Base-by-base conservation (phyloP, 2,888 invertebrate genomes). In the Heliconius aoede region DNA sequence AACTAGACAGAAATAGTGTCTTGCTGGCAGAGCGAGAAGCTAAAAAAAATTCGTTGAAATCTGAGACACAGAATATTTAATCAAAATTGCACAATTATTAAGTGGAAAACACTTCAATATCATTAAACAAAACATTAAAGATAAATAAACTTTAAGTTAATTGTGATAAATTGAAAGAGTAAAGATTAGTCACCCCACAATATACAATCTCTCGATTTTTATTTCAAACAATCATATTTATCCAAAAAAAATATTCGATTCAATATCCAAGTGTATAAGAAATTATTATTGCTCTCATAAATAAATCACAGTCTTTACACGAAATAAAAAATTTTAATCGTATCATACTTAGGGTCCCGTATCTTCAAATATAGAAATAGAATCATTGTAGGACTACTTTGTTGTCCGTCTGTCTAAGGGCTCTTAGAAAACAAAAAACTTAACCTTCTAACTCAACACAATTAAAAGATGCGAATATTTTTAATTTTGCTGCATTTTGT, bases 301-400 rank as follows among this genome's bases (percentile, higher is more conserved):
- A 79, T 79, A 79, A 72, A 76, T 76, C 64, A 51, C 65, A 24
- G 30, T 60, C 32, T 60, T 72, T 72, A 61, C 60, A 40, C n/a
- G 72, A 61, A 40, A 72, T 72, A 72, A 72, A 36, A n/a, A 32
- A 68, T 73, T 78, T 79, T 74, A 40, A 62, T 65, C 65, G 40
- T 36, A 60, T 69, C 72, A 26, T 61, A 76, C 60, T 72, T 60
- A 15, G 58, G 4, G 58, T 60, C 26, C n/a, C 24, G 24, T 15
- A 5, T 4, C 58, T 24, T 24, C 11, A 60, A n/a, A 24, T 9
- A 5, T 0, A 58, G 3, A 58, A 24, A 24, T 4, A 24, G 58
- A n/a, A 58, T 11, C 4, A 1, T 58, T n/a, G 24, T 58, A 58
- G 7, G 51, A 58, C 11, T 8, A 55, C 55, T 21, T 24, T n/a